Base-by-base conservation (phyloP, 1,140 invertebrate species). In the Drosophila ambigua region DNA sequence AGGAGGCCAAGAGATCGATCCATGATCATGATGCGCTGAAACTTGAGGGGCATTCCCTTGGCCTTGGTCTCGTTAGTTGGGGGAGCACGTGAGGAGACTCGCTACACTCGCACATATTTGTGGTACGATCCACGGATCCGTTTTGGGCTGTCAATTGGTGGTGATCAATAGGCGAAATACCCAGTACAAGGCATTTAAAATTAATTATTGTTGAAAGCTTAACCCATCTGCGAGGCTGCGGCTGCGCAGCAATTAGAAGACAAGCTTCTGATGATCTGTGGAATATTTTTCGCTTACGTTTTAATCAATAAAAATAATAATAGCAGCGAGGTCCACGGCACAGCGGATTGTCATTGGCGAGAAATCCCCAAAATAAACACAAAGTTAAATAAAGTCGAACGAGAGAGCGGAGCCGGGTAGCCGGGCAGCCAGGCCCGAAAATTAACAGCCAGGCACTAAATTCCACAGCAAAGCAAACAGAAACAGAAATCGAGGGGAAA, bases 361-460 rank as follows among this genome's bases (percentile, higher is more conserved):
- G 61, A 78, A 66, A 52, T 44, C 61, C 39, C 62, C 7, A 8
- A 65, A 81, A n/a, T 35, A 65, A 44, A 60, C 11, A 57, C 23
- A 28, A 26, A n/a, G 8, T 52, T 46, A 26, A 8, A 44, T 51
- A 24, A n/a, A 35, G 44, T 35, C 48, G 26, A 31, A 31, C 7
- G 41, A 48, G 39, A 52, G 45, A 35, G 15, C 39, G 43, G 48
- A 46, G 7, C 24, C n/a, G 28, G n/a, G 43, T 41, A 46, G 7
- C 24, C n/a, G 28, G n/a, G 59, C 41, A 20, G 20, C 20, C 23
- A 8, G 26, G 63, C 60, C 51, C 64, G 64, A 76, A 78, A 83
- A 83, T 83, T 75, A 83, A 76, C 79, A 84, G 75, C 16, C 61
- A 65, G 65, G 48, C 71, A 83, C 75, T 67, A 79, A 78, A 83